These are phyloP conservation scores for Hippocampus barbouri DNA, from an alignment of 2,113 vertebrate species.

Conservation along the genomic window DNA sequence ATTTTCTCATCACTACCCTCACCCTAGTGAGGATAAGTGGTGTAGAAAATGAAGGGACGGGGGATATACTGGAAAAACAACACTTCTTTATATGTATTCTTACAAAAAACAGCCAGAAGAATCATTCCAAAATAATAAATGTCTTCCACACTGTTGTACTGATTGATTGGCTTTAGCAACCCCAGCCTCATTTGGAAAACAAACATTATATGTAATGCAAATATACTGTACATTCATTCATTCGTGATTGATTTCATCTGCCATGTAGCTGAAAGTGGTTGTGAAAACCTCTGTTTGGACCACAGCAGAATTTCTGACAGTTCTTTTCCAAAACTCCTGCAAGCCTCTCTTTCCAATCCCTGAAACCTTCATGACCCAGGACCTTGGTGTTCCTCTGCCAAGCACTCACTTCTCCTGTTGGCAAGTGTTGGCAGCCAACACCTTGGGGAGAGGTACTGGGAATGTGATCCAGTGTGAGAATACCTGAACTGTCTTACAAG, in stretches of 20 bases:
- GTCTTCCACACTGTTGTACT: too few species aligned
- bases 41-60: too few species aligned
- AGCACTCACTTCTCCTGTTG: constrained; percentile 5
- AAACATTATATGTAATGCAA: background rate
- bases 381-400: constrained; percentile 6
- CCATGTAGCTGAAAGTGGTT: constrained; percentile 16
- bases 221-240: background rate
- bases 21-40: too few species aligned
- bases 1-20: too few species aligned
- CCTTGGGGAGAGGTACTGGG: constrained; percentile 10
- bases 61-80: too few species aligned
- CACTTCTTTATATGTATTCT: too few species aligned
- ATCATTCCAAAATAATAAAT: too few species aligned
- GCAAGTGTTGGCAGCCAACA: constrained; percentile 6
- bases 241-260: constrained; percentile 30
- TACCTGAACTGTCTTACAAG: constrained; percentile 11
- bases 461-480: constrained; percentile 7
- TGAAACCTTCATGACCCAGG: background rate
- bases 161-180: background rate
- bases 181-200: background rate
- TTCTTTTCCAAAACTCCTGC: constrained; percentile 17
- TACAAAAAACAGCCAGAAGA: too few species aligned
- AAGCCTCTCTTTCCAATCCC: constrained; percentile 10
- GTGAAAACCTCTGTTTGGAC: constrained; percentile 18
- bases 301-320: background rate